These are phyloP conservation scores for Hyles vespertilio DNA, from an alignment of 1,140 invertebrate species.

Conservation along the genomic window DNA sequence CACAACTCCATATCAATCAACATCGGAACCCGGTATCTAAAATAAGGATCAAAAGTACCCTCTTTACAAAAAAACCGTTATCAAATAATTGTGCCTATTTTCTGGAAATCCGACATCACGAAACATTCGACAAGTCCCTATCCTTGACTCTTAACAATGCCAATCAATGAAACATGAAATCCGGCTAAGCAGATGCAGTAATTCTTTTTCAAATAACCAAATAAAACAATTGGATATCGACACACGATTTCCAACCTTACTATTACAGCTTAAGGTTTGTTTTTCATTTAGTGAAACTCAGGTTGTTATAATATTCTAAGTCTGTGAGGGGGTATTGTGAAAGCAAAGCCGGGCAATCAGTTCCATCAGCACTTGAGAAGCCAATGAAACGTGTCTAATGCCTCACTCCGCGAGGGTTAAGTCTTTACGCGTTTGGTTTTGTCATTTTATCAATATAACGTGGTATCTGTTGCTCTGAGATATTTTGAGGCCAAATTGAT, in stretches of 20 bases:
- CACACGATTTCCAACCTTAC: too few relatives aligned
- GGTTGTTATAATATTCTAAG: slow-evolving; percentile 26
- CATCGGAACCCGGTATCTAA: too few relatives aligned
- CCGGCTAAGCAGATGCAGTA: slow-evolving; percentile 65
- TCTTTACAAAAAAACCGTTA: slow-evolving; percentile 25
- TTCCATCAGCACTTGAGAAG: slow-evolving; percentile 67
- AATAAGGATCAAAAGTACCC: too few relatives aligned
- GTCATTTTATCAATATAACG: slow-evolving; percentile 57
- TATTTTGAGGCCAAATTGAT: slow-evolving; percentile 4
- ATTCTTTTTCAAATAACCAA: slow-evolving; percentile 29
- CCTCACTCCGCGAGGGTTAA: slow-evolving; percentile 60
- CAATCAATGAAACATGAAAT: slow-evolving; percentile 73
- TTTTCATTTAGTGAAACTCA: slow-evolving; percentile 13
- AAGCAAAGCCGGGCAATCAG: slow-evolving; percentile 65
- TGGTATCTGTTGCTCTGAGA: slow-evolving; percentile 39
- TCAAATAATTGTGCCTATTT: slow-evolving; percentile 60
- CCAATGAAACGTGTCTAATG: slow-evolving; percentile 69
- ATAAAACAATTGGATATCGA: slow-evolving; percentile 2
- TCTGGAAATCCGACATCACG: slow-evolving; percentile 39
- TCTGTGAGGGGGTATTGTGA: slow-evolving; percentile 49
- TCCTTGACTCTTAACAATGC: slow-evolving; percentile 58
- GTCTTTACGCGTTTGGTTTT: slow-evolving; percentile 63
- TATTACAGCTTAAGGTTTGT: slow-evolving; percentile 9
- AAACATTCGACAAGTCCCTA: slow-evolving; percentile 42
- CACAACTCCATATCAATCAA: too few relatives aligned